These are phyloP conservation scores for Drosophila grimshawi DNA, from an alignment of 1,140 invertebrate species.

Conservation along the genomic window DNA sequence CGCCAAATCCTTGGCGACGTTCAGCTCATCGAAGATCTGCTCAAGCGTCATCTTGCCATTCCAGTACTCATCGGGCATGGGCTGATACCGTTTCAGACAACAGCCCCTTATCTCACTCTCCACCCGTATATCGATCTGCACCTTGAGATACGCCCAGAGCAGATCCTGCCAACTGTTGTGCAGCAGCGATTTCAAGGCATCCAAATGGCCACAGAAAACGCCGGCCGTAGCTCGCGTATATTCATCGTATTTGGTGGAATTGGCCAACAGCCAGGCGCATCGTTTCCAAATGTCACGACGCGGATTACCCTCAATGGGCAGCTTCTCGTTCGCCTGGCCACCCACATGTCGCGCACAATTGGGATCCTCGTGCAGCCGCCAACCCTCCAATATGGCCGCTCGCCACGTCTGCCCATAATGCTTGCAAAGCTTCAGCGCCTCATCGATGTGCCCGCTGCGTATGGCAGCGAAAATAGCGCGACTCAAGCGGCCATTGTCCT, in stretches of 20 bases:
- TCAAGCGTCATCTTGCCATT: constrained; percentile 90
- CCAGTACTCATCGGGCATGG: constrained; percentile 92
- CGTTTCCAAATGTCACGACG: constrained; percentile 96
- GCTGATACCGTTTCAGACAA: constrained; percentile 85
- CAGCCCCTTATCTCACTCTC: constrained; percentile 88
- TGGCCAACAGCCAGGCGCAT: constrained; percentile 90
- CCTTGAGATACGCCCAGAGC: constrained; percentile 94
- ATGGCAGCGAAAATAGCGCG: constrained; percentile 91
- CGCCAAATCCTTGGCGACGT: constrained; percentile 85
- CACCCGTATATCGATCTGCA: constrained; percentile 93
- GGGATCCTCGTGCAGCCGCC: constrained; percentile 93
- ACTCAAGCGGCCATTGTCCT: constrained; percentile 93
- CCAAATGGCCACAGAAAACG: constrained; percentile 93
- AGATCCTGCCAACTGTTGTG: constrained; percentile 93
- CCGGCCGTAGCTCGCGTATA: constrained; percentile 90
- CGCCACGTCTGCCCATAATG: constrained; percentile 95
- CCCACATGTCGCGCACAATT: constrained; percentile 86
- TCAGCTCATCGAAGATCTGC: constrained; percentile 89
- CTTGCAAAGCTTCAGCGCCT: constrained; percentile 93
- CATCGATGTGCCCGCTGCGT: constrained; percentile 92
- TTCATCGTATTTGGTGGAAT: constrained; percentile 86
- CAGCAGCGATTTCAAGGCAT: constrained; percentile 90
- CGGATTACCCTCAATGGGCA: constrained; percentile 92
- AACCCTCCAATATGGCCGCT: constrained; percentile 95
- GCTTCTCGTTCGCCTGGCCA: constrained; percentile 81